Evolutionary conservation across 2,797 vertebrate species (phyloP).

Genomic region (Coendou prehensilis): DNA sequence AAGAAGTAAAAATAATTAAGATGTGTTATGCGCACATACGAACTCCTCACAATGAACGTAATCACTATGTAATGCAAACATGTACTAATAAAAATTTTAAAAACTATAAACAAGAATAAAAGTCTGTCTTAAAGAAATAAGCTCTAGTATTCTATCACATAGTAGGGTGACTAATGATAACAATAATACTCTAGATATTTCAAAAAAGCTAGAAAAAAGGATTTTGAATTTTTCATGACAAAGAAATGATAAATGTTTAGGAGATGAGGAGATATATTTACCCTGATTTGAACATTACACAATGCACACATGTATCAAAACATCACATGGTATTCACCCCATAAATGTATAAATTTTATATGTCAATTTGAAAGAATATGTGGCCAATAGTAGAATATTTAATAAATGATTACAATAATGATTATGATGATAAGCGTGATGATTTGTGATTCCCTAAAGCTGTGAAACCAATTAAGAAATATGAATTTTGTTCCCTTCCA

Average conservation of each 20-base stretch:
- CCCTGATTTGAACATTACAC: neutral
- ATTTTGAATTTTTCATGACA: neutral
- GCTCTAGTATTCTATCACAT: neutral
- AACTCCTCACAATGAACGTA: neutral
- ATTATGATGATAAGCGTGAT: neutral
- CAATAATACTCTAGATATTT: neutral
- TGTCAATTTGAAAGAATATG: neutral
- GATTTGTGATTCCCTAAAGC: constrained; percentile 7
- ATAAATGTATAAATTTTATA: neutral
- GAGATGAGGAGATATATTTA: neutral
- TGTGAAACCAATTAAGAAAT: constrained; percentile 14
- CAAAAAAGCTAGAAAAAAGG: neutral
- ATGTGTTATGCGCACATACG: neutral
- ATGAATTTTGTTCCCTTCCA: neutral
- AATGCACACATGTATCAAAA: neutral
- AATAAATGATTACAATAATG: neutral
- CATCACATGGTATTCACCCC: neutral
- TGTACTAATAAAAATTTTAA: neutral
- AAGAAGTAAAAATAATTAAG: neutral
- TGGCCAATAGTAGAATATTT: neutral
- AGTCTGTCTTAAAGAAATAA: neutral
- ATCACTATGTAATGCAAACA: neutral
- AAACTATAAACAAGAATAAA: neutral
- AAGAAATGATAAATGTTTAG: neutral
- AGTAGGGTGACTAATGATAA: no score